Percentiles rank a stretch among this genome's conserved stretches.
These are phyloP conservation scores for Neosilurus hyrtlii DNA, from an alignment of 2,797 vertebrate genomes.

Conservation along the genomic window DNA sequence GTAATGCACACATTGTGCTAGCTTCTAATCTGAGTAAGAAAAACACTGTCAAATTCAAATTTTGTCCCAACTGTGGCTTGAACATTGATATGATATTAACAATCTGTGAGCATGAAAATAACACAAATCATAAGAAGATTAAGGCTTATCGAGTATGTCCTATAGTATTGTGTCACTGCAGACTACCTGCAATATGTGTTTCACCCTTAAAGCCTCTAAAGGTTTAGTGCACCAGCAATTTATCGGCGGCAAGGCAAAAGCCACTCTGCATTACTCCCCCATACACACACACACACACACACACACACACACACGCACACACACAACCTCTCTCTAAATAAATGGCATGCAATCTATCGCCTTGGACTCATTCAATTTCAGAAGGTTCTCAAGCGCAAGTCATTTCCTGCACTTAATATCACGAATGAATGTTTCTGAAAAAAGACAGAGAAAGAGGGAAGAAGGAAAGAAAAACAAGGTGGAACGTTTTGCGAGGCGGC, in stretches of 20 bases:
- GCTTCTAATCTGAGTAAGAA: not conserved
- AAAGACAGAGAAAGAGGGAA: conserved; percentile 34
- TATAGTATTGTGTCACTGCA: conserved; percentile 52
- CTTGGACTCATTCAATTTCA: conserved; percentile 55
- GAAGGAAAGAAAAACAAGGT: conserved; percentile 47
- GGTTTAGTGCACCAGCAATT: conserved; percentile 58
- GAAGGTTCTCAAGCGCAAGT: conserved; percentile 59
- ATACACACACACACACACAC: not conserved
- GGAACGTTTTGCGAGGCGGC: conserved; percentile 44
- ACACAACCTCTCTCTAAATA: conserved; percentile 51
- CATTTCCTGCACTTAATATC: conserved; percentile 59
- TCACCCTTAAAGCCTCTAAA: conserved; percentile 55
- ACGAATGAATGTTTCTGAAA: conserved; percentile 53
- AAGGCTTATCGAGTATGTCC: conserved; percentile 47
- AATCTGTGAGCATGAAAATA: conserved; percentile 27
- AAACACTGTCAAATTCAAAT: not conserved
- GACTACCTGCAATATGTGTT: conserved; percentile 55
- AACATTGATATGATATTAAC: conserved; percentile 3
- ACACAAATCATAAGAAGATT: conserved; percentile 35
- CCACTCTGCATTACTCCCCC: conserved; percentile 49
- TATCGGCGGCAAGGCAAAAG: conserved; percentile 56
- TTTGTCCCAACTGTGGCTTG: not conserved
- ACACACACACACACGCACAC: not conserved
- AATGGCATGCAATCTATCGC: conserved; percentile 57
- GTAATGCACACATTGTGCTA: not conserved